Conservation (phyloP, 1,140 invertebrate genomes). For the Pseudomyrmex concolor region DNA sequence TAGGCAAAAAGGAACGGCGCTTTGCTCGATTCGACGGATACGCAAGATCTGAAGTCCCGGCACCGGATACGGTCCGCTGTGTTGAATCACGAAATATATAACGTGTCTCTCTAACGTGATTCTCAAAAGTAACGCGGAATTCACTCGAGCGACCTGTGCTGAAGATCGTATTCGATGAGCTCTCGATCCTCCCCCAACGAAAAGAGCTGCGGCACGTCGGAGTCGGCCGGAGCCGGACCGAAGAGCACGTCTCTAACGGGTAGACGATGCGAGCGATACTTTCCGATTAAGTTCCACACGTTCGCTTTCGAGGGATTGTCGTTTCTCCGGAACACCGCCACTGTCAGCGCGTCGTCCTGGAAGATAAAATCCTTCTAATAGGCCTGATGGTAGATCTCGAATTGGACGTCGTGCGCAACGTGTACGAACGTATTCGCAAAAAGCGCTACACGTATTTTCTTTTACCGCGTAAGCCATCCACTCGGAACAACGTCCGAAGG, state of each 20-base stretch:
- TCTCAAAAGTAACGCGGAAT: slow-evolving; percentile 57
- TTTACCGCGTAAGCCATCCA: slow-evolving; percentile 86
- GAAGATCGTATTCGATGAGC: slow-evolving; percentile 90
- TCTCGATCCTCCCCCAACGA: slow-evolving; percentile 87
- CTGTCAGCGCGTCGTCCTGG: slow-evolving; percentile 84
- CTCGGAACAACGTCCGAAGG: slow-evolving; percentile 84
- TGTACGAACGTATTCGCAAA: not conserved
- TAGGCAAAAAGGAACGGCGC: slow-evolving; percentile 86
- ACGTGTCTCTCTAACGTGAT: no score
- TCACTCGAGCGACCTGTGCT: slow-evolving; percentile 82
- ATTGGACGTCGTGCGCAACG: not conserved
- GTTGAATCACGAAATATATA: not conserved
- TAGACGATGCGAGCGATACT: slow-evolving; percentile 86
- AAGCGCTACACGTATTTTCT: slow-evolving; percentile 56
- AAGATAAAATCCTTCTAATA: slow-evolving; percentile 8
- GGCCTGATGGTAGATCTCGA: not conserved
- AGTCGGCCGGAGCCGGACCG: slow-evolving; percentile 63
- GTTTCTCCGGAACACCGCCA: slow-evolving; percentile 82
- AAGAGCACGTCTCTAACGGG: slow-evolving; percentile 86
- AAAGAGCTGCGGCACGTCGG: slow-evolving; percentile 83
- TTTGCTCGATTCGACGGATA: slow-evolving; percentile 87
- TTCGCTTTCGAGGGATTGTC: not conserved
- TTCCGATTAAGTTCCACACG: slow-evolving; percentile 86
- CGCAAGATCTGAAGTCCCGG: slow-evolving; percentile 80
- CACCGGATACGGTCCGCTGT: slow-evolving; percentile 79